phyloP scores from a whole-genome alignment of 2,797 vertebrate genomes.

The Manis javanica region DNA sequence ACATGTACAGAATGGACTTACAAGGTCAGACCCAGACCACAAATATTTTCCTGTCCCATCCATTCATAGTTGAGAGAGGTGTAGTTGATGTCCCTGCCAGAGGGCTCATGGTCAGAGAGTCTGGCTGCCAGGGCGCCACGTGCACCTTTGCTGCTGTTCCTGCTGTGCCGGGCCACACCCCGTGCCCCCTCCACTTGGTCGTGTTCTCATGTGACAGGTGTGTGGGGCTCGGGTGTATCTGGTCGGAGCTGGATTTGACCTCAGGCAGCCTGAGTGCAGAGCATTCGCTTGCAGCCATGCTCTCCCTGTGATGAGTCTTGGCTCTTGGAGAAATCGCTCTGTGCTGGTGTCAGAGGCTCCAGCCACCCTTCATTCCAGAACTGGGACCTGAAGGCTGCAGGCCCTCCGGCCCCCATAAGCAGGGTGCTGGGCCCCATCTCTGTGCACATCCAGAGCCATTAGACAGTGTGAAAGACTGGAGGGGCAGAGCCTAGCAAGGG shows the following conservation, averaged over 20 bases:
- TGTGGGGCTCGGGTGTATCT: background rate
- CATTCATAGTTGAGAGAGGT: rapidly evolving
- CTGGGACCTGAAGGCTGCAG: background rate
- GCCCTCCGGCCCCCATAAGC: background rate
- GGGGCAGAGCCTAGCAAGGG: background rate
- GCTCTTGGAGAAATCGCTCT: background rate
- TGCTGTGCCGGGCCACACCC: rapidly evolving
- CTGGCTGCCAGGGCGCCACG: rapidly evolving
- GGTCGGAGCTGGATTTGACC: background rate
- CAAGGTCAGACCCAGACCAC: background rate
- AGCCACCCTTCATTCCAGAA: background rate
- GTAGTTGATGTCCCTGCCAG: background rate
- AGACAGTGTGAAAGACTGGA: rapidly evolving
- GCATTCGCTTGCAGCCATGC: background rate
- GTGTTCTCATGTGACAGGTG: background rate
- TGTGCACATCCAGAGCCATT: background rate
- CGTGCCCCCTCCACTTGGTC: rapidly evolving
- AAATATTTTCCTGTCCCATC: rapidly evolving
- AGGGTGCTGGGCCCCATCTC: too few species aligned
- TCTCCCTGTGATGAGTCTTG: rapidly evolving
- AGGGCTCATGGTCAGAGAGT: background rate
- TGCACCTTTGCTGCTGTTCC: background rate
- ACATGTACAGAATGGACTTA: background rate
- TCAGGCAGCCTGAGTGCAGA: background rate
- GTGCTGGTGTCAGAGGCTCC: background rate